Base-by-base conservation (phyloP, 2,797 vertebrate genomes). In the Leptatherina wallacei region DNA sequence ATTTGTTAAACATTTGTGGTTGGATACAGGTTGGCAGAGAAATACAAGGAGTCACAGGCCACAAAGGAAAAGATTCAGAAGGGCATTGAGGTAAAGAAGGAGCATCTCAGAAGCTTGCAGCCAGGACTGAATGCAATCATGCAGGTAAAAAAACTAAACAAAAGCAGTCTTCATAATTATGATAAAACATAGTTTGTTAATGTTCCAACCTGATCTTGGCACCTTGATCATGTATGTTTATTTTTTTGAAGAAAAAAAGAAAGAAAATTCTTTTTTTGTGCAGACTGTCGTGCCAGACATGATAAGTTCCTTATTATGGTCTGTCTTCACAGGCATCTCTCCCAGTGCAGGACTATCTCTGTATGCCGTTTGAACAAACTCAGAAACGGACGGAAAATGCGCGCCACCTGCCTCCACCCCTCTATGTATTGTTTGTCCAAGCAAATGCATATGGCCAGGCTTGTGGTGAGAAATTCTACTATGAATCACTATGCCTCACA, bases 31-130 rank as follows among this genome's bases (percentile, higher is more conserved):
- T 88, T 99, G 92, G 97, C 98, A 20, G 98, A 98, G 88, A 96
- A 98, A 77, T 99, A 98, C 83, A 96, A 96, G 74, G 97, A 98
- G 49, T 96, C 95, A 6, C 92, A 95, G 79, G 86, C 96, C 65
- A 96, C 93, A 77, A 99, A 97, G 86, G 97, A 99, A 89, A 99
- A 98, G 88, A 99, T 98, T 76, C 94, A 97, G 81, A 98, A 99
- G 88, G 96, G 96, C 89, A 99, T 99, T 0, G 98, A 99, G 84
- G 95, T 97, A 82, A 99, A 99, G 92, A 99, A 97, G 88, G 98
- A 99, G 56, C 98, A 99, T 69, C 94, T 99, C 81, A 95, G 91
- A 80, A 99, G 97, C 86, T 94, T 99, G 42, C 98, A 99, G 91
- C 98, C 98, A 24, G 97, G 96, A 16, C 96, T 99, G 40, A 96